phyloP scores from a whole-genome alignment of 2,113 vertebrate genomes.

The Deroptyus accipitrinus region DNA sequence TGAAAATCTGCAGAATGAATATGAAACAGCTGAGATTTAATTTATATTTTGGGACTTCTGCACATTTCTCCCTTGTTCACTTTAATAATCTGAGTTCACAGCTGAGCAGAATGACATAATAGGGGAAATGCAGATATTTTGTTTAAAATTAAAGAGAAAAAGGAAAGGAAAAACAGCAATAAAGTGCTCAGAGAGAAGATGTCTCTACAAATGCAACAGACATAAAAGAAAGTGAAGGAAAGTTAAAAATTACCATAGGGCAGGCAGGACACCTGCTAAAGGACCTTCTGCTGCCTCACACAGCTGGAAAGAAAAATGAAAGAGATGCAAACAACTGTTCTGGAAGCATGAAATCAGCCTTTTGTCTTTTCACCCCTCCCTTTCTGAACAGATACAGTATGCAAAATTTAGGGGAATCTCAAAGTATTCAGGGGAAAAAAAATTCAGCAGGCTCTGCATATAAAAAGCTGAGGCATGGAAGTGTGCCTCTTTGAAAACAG shows the following conservation, averaged over 20 bases:
- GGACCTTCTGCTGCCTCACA: conserved; percentile 76
- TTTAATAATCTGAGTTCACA: conserved; percentile 11
- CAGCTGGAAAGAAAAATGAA: conserved; percentile 84
- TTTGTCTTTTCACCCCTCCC: conserved; percentile 74
- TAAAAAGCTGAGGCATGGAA: conserved; percentile 82
- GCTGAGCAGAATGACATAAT: conserved; percentile 39
- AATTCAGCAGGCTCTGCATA: conserved; percentile 78
- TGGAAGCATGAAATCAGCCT: conserved; percentile 78
- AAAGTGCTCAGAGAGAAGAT: conserved; percentile 45
- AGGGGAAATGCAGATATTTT: conserved; percentile 45
- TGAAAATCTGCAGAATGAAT: neutral
- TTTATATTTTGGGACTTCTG: conserved; percentile 27
- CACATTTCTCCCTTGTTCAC: neutral
- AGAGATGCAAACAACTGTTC: conserved; percentile 81
- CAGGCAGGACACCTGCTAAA: conserved; percentile 81
- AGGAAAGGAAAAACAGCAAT: neutral
- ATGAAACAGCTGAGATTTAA: conserved; percentile 30
- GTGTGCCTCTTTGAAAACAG: conserved; percentile 82
- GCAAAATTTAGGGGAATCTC: conserved; percentile 78
- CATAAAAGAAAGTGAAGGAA: conserved; percentile 79
- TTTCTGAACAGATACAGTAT: conserved; percentile 81
- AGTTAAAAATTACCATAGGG: conserved; percentile 82
- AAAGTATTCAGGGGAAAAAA: conserved; percentile 70
- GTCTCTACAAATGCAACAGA: conserved; percentile 64
- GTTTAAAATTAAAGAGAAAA: neutral